A percentile compares a stretch with the other conserved stretches of the same genome.
Evolutionary conservation across 92 coral and sea anemone species (phyloP).

Genomic region (Epizoanthus scotinus): DNA sequence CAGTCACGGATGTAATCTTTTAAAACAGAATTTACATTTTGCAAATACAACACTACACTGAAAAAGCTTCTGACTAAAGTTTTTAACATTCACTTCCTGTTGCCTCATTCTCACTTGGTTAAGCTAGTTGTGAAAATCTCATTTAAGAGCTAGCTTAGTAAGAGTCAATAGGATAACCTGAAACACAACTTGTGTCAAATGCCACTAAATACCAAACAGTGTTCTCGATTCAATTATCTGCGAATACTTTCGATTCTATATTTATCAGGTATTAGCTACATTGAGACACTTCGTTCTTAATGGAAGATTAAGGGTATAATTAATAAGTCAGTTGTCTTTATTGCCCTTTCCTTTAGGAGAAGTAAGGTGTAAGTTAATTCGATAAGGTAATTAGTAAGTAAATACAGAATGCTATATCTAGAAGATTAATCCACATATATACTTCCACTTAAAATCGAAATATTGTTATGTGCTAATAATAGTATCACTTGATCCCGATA

Average conservation of each 20-base stretch:
- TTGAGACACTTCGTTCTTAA: not conserved
- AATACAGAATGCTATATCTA: not conserved
- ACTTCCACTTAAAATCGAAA: not conserved
- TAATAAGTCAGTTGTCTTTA: not conserved
- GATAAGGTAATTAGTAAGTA: not conserved
- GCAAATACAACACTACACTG: too few species aligned
- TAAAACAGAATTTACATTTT: too few species aligned
- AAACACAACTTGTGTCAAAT: not conserved
- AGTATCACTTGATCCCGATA: slow-evolving; percentile 6
- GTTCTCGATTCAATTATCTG: not conserved
- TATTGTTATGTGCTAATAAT: not conserved
- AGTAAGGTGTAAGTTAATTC: not conserved
- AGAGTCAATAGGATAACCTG: not conserved
- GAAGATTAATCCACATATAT: not conserved
- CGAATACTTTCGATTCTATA: not conserved
- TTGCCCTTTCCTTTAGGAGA: slow-evolving; percentile 1
- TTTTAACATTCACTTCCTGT: too few species aligned
- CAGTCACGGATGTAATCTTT: too few species aligned
- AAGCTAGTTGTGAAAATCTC: too few species aligned
- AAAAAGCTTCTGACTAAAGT: too few species aligned
- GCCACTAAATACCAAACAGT: not conserved
- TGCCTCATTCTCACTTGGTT: too few species aligned
- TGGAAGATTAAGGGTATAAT: not conserved
- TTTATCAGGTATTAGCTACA: not conserved
- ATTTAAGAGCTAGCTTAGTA: too few species aligned